Percentiles rank a stretch among this genome's conserved stretches.
phyloP scores from a whole-genome alignment of 2,797 vertebrate species.

The Apogon talboti region DNA sequence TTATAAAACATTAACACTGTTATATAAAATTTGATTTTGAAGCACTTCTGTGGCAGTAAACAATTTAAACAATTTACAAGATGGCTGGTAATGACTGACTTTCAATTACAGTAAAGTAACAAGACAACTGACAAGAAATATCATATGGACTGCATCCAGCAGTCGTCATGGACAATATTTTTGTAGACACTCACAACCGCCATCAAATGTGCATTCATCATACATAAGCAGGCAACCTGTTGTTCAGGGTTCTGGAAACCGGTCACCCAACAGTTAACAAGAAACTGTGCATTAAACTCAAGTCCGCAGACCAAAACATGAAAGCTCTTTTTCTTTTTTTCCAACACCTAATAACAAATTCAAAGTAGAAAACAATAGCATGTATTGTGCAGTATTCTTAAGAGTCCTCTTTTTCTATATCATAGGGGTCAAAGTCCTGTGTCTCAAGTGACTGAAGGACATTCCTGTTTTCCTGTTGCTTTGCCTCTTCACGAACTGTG shows the following conservation, averaged over 20 bases:
- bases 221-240: slow-evolving; percentile 52
- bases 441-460: slow-evolving; percentile 52
- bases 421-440: slow-evolving; percentile 80
- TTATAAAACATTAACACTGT: slow-evolving; percentile 90
- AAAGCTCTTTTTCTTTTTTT: slow-evolving; percentile 60
- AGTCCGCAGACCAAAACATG: slow-evolving; percentile 75
- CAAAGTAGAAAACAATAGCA: slow-evolving; percentile 77
- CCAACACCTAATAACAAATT: slow-evolving; percentile 75
- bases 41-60: slow-evolving; percentile 92
- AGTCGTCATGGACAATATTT: slow-evolving; percentile 58
- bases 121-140: slow-evolving; percentile 82
- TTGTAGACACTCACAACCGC: slow-evolving; percentile 64
- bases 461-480: slow-evolving; percentile 64
- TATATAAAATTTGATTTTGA: slow-evolving; percentile 89
- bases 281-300: slow-evolving; percentile 62
- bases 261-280: slow-evolving; percentile 59
- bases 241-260: slow-evolving; percentile 32
- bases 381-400: slow-evolving; percentile 84
- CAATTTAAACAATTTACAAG: slow-evolving; percentile 90
- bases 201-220: slow-evolving; percentile 76
- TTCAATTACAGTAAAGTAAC: slow-evolving; percentile 76
- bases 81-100: slow-evolving; percentile 86
- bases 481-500: slow-evolving; percentile 92
- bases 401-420: slow-evolving; percentile 50
- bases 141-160: slow-evolving; percentile 84